phyloP scores from a whole-genome alignment of 2,888 invertebrate genomes.

The Agrilus cyanescens region DNA sequence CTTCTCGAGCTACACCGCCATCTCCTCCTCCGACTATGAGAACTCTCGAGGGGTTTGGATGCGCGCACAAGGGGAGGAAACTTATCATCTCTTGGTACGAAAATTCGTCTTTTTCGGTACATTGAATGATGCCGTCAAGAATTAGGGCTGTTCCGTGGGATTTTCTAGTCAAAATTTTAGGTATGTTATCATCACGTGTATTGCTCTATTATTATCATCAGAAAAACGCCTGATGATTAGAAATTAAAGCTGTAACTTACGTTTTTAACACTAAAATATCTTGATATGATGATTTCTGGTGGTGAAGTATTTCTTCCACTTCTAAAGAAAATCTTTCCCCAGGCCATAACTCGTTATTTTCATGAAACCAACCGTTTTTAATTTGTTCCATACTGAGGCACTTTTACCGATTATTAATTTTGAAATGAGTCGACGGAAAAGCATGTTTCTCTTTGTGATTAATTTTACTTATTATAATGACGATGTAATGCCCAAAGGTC shows the following conservation, averaged over 20 bases:
- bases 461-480: too few relatives aligned
- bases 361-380: conserved; percentile 84
- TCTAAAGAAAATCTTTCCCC: conserved; percentile 81
- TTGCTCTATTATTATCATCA: too few relatives aligned
- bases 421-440: too few relatives aligned
- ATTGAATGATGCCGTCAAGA: conserved; percentile 93
- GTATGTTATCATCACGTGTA: too few relatives aligned
- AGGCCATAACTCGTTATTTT: conserved; percentile 82
- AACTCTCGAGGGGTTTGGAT: conserved; percentile 81
- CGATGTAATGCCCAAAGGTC: too few relatives aligned
- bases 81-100: conserved; percentile 98
- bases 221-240: too few relatives aligned
- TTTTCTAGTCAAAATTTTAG: conserved; percentile 38
- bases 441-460: too few relatives aligned
- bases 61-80: conserved; percentile 83
- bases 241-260: conserved; percentile 34
- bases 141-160: conserved; percentile 78
- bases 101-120: conserved; percentile 91
- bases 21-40: conserved; percentile 97
- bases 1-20: conserved; percentile 93
- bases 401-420: too few relatives aligned
- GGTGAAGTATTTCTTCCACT: conserved; percentile 66
- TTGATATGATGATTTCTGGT: conserved; percentile 72
- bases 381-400: conserved; percentile 33
- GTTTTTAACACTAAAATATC: conserved; percentile 75